phyloP scores from a whole-genome alignment of 2,113 vertebrate genomes.

The Campylorhamphus procurvoides region DNA sequence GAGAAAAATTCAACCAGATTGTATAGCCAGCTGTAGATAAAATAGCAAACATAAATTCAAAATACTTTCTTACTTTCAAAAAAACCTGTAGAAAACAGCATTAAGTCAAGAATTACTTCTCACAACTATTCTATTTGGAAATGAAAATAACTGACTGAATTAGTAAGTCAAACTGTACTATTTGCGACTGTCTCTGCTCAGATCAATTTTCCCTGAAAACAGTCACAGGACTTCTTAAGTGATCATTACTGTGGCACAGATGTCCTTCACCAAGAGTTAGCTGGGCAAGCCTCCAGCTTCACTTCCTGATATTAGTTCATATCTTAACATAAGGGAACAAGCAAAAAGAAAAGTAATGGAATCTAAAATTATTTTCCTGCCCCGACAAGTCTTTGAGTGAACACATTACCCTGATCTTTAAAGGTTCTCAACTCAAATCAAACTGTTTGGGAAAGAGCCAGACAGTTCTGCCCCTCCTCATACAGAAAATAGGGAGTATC shows the following conservation, averaged over 20 bases:
- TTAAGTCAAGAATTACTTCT: not conserved
- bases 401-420: not conserved
- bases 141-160: not conserved
- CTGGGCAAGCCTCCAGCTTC: not conserved
- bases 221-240: not conserved
- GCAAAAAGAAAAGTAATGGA: not conserved
- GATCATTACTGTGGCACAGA: not conserved
- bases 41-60: not conserved
- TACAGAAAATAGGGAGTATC: not conserved
- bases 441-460: not conserved
- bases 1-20: not conserved
- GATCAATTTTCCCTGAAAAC: not conserved
- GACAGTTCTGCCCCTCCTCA: not conserved
- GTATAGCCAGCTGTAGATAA: not conserved
- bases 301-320: fast-evolving
- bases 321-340: not conserved
- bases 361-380: not conserved
- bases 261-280: not conserved
- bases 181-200: not conserved
- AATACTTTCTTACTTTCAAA: not conserved
- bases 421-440: not conserved
- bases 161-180: not conserved
- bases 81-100: not conserved
- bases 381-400: not conserved
- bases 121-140: not conserved